These are phyloP conservation scores for Phyllotreta striolata DNA, from an alignment of 2,888 invertebrate species.

Conservation along the genomic window DNA sequence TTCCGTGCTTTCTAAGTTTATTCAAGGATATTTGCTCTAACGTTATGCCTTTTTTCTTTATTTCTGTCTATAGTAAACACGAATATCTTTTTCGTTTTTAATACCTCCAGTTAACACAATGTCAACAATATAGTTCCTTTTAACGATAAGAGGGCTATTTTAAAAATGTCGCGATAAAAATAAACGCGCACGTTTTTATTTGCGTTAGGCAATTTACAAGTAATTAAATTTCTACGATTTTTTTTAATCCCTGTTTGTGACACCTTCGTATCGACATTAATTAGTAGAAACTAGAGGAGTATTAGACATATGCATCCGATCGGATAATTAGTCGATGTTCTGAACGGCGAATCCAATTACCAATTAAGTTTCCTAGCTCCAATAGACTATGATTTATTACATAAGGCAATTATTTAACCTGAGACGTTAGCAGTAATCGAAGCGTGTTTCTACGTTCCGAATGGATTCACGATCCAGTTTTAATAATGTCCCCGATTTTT, in stretches of 20 bases:
- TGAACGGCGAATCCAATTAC: slow-evolving; percentile 16
- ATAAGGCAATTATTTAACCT: slow-evolving; percentile 22
- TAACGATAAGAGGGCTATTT: no score
- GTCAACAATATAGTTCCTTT: no score
- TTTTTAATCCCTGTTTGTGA: not conserved
- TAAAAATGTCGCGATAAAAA: no score
- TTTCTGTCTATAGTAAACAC: no score
- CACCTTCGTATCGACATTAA: not conserved
- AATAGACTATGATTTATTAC: slow-evolving; percentile 16
- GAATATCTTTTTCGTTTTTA: no score
- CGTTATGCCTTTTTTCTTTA: no score
- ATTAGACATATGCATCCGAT: slow-evolving; percentile 23
- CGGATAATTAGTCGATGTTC: slow-evolving; percentile 27
- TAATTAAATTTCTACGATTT: not conserved
- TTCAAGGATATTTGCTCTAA: slow-evolving; percentile 8
- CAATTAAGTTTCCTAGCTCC: slow-evolving; percentile 13
- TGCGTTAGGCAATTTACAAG: no score
- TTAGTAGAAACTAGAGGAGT: slow-evolving; percentile 5
- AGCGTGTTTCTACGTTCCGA: not conserved
- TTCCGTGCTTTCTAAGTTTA: slow-evolving; percentile 13
- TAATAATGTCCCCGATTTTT: no score
- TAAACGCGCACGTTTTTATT: no score
- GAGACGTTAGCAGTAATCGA: not conserved
- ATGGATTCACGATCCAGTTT: no score
- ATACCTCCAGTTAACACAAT: no score